These are phyloP conservation scores for Uropsilus gracilis DNA, from an alignment of 2,113 vertebrate genomes.

Conservation along the genomic window DNA sequence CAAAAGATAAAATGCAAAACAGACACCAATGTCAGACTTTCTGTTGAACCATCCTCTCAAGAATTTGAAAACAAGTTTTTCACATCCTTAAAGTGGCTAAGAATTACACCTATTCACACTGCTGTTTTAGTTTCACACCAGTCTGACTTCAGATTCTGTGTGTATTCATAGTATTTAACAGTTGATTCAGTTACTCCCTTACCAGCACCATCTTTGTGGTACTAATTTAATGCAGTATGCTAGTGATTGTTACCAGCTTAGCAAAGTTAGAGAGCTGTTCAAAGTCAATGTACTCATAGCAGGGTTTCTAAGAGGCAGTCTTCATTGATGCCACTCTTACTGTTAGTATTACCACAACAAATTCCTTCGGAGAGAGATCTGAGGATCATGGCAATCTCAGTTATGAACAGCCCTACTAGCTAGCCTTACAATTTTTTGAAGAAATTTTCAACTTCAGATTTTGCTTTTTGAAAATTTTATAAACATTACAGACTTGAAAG, in stretches of 20 bases:
- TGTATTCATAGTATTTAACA: not conserved
- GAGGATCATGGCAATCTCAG: not conserved
- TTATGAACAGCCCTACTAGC: not conserved
- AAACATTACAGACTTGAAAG: constrained; percentile 15
- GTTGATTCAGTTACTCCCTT: not conserved
- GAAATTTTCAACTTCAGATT: not conserved
- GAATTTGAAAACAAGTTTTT: constrained; percentile 18
- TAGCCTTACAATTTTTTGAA: not conserved
- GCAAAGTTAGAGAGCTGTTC: not conserved
- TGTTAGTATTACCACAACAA: not conserved
- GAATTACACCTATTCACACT: not conserved
- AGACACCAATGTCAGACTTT: not conserved
- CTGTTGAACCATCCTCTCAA: not conserved
- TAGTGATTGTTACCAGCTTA: not conserved
- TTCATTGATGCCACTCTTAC: not conserved
- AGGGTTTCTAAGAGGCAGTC: not conserved
- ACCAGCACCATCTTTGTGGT: constrained; percentile 3
- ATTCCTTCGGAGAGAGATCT: not conserved
- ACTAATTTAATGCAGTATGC: not conserved
- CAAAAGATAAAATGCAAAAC: constrained; percentile 47
- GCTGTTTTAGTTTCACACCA: not conserved
- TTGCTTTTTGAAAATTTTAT: not conserved
- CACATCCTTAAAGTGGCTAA: not conserved
- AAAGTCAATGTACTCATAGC: not conserved
- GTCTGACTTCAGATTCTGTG: not conserved